These are phyloP conservation scores for Pocota personata DNA, from an alignment of 2,888 invertebrate genomes.

Conservation along the genomic window DNA sequence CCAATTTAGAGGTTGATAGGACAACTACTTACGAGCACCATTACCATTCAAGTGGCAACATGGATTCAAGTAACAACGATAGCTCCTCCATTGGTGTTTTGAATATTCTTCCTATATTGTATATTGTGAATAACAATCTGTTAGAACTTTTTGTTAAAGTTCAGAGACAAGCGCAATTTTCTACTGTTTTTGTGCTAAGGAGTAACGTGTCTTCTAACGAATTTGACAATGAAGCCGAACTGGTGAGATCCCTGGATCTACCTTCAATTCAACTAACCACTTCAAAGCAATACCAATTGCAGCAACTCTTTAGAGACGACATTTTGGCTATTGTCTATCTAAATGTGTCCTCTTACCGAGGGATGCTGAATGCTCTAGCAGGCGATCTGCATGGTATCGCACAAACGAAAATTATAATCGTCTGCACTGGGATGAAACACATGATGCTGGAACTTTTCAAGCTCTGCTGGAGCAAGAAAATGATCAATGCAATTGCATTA, in stretches of 20 bases:
- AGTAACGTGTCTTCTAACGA: neutral
- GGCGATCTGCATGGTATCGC: constrained; percentile 3
- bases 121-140: neutral
- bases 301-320: neutral
- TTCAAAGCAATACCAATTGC: neutral
- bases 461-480: constrained; percentile 20
- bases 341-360: neutral
- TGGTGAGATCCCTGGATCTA: neutral
- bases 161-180: constrained; percentile 22
- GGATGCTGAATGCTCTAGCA: neutral
- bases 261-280: neutral
- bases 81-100: neutral
- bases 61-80: neutral
- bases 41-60: neutral
- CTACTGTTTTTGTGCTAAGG: constrained; percentile 16
- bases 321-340: constrained; percentile 14
- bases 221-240: neutral
- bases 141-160: neutral
- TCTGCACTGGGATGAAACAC: neutral
- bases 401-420: constrained; percentile 1
- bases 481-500: constrained; percentile 23
- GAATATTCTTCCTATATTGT: neutral
- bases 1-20: no score
- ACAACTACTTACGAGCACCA: neutral
- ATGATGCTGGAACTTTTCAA: neutral